Evolutionary conservation across 2,888 invertebrate species (phyloP).

Genomic region (Xestobium rufovillosum): DNA sequence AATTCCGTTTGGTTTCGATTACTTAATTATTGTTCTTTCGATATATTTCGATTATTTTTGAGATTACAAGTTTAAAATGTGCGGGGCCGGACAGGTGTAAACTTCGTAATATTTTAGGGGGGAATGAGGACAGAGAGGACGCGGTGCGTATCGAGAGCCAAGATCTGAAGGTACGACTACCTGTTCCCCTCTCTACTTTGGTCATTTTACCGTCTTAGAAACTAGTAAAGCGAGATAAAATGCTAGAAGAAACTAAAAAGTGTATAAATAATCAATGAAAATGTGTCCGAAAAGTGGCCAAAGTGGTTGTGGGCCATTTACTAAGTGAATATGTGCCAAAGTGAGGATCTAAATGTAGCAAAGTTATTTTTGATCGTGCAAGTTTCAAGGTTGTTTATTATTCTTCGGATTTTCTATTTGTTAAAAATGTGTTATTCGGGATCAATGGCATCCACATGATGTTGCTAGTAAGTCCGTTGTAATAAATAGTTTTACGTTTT

Average conservation of each 20-base stretch:
- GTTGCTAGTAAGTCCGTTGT: conserved; percentile 19
- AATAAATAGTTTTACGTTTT: too few relatives aligned
- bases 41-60: too few relatives aligned
- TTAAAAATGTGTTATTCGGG: conserved; percentile 24
- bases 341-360: conserved; percentile 10
- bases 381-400: conserved; percentile 28
- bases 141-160: too few relatives aligned
- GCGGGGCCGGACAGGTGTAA: too few relatives aligned
- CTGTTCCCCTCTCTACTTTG: conserved; percentile 36
- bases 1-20: too few relatives aligned
- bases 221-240: conserved; percentile 22
- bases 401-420: conserved; percentile 23
- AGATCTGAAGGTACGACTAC: conserved; percentile 36
- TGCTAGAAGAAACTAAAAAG: conserved; percentile 12
- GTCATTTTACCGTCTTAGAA: conserved; percentile 28
- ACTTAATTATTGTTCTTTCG: too few relatives aligned
- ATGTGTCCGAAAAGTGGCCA: too few relatives aligned
- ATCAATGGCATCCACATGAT: conserved; percentile 26
- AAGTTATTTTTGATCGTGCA: conserved; percentile 20
- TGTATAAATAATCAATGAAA: too few relatives aligned
- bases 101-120: too few relatives aligned
- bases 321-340: conserved; percentile 1
- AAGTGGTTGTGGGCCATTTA: too few relatives aligned
- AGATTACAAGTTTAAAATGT: too few relatives aligned
- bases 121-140: too few relatives aligned